Evolutionary conservation across 2,113 vertebrate genomes (phyloP).

Genomic region (Anseranas semipalmata): DNA sequence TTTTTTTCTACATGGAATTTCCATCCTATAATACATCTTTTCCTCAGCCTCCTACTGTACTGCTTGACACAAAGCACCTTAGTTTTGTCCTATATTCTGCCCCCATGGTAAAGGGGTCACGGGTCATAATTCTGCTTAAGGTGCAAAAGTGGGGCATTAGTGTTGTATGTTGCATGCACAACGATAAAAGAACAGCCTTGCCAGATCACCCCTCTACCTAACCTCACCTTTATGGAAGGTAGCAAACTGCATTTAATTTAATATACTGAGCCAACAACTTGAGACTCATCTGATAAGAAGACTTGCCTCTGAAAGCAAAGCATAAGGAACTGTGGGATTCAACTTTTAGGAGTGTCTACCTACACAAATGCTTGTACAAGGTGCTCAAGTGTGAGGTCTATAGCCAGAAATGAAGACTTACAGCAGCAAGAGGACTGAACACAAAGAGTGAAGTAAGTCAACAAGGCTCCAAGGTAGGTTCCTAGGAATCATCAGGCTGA

Average conservation of each 20-base stretch:
- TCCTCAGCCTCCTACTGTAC: neutral
- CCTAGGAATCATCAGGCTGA: neutral
- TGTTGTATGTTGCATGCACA: neutral
- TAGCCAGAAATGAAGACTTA: neutral
- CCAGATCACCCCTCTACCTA: neutral
- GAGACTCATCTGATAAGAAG: neutral
- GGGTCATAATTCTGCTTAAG: neutral
- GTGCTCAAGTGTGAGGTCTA: neutral
- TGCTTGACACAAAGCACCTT: neutral
- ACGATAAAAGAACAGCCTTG: neutral
- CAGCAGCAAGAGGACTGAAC: neutral
- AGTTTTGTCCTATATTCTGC: neutral
- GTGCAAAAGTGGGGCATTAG: neutral
- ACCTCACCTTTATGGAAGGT: neutral
- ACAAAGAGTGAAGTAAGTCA: neutral
- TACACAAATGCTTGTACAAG: neutral
- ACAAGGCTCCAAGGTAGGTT: neutral
- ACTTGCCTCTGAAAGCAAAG: neutral
- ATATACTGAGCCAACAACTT: neutral
- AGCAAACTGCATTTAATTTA: neutral
- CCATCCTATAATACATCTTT: neutral
- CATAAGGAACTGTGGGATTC: neutral
- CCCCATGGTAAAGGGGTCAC: neutral
- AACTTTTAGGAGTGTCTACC: neutral
- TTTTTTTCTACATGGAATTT: neutral